Evolutionary conservation across 2,888 invertebrate genomes (phyloP).

Genomic region (Artemia sinica): DNA sequence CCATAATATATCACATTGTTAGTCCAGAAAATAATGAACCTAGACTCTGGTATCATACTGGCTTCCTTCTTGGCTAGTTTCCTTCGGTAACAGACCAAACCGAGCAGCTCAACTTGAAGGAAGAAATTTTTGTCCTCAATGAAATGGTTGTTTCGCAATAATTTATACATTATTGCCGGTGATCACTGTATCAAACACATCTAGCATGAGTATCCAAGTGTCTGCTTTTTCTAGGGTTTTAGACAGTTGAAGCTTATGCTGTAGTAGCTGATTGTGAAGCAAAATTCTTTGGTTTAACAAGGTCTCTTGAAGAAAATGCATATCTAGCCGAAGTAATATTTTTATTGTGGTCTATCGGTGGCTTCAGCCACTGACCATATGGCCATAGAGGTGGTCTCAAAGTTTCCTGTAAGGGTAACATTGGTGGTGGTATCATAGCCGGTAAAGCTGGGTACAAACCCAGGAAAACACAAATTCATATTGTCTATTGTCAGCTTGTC

Average conservation of each 20-base stretch:
- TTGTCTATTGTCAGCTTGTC: not conserved
- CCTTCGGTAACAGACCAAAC: slow-evolving; percentile 7
- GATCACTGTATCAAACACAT: not conserved
- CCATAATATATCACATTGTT: too few relatives aligned
- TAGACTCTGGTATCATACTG: not conserved
- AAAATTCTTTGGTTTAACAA: not conserved
- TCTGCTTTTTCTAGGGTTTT: not conserved
- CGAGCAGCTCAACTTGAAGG: not conserved
- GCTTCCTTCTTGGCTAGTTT: not conserved
- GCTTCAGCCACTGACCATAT: slow-evolving; percentile 5
- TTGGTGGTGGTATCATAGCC: not conserved
- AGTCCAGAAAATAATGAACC: too few relatives aligned
- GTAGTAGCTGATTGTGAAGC: not conserved
- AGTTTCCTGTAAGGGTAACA: not conserved
- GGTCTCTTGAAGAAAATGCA: not conserved
- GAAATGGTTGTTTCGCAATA: not conserved
- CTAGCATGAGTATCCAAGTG: not conserved
- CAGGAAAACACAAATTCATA: slow-evolving; percentile 8
- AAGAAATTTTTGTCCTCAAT: not conserved
- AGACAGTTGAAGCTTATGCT: not conserved
- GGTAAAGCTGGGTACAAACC: not conserved
- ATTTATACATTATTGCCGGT: not conserved
- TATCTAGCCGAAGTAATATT: not conserved
- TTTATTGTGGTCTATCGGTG: slow-evolving; percentile 7
- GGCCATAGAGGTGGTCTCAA: not conserved